These are phyloP conservation scores for Odocoileus virginianus DNA, from an alignment of 2,113 vertebrate genomes.

Conservation along the genomic window DNA sequence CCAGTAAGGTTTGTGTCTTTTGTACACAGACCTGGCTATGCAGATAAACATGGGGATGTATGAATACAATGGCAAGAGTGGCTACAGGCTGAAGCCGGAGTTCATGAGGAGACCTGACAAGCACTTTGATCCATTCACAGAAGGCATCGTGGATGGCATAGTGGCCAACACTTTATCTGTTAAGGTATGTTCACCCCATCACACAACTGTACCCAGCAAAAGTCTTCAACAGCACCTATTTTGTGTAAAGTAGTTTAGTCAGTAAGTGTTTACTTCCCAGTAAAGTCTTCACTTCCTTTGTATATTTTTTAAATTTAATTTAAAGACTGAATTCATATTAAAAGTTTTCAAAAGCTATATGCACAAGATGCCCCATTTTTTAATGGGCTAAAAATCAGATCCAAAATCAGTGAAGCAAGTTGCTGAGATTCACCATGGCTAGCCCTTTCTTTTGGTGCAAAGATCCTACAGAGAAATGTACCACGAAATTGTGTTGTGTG, in stretches of 20 bases:
- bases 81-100: slow-evolving; percentile 95
- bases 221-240: neutral
- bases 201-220: neutral
- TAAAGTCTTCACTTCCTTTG: neutral
- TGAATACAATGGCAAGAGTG: slow-evolving; percentile 96
- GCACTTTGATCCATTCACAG: slow-evolving; percentile 97
- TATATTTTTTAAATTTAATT: neutral
- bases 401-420: neutral
- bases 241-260: neutral
- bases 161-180: slow-evolving; percentile 98
- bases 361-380: neutral
- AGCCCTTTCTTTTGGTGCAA: neutral
- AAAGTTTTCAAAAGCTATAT: neutral
- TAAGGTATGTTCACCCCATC: slow-evolving; percentile 82
- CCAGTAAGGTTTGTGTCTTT: slow-evolving; percentile 23
- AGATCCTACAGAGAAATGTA: neutral
- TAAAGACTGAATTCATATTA: neutral
- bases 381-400: neutral
- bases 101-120: slow-evolving; percentile 98
- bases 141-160: slow-evolving; percentile 96
- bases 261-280: neutral
- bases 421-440: neutral
- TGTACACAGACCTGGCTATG: slow-evolving; percentile 92
- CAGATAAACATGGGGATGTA: slow-evolving; percentile 99
- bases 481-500: no score